Conservation (phyloP, 2,113 vertebrate genomes). For the Zapus hudsonius region DNA sequence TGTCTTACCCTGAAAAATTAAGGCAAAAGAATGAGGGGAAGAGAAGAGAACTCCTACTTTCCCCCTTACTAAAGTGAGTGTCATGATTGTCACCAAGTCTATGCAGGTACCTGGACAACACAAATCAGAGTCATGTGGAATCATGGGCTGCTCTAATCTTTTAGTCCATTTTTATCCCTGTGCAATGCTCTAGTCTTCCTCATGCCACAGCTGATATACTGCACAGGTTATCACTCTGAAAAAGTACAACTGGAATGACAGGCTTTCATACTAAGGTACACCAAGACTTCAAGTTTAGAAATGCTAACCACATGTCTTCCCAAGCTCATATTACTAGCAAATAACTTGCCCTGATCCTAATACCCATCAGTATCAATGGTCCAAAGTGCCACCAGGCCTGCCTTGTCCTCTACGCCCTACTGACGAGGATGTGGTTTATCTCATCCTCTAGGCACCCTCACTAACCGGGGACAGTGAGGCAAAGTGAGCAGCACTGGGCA, state of each 20-base stretch:
- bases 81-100: neutral
- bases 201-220: neutral
- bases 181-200: neutral
- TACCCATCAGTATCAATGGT: neutral
- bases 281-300: conserved; percentile 34
- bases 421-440: neutral
- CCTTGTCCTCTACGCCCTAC: neutral
- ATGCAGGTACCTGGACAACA: neutral
- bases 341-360: conserved; percentile 1
- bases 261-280: conserved; percentile 9
- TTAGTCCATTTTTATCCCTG: neutral
- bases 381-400: neutral
- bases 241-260: neutral
- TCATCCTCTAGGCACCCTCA: conserved; percentile 25
- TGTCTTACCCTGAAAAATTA: conserved; percentile 4
- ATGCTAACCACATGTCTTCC: conserved; percentile 23
- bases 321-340: neutral
- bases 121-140: neutral
- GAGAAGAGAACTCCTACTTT: neutral
- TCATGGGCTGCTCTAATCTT: neutral
- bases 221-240: neutral
- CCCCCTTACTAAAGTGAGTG: neutral
- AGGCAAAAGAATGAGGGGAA: conserved; percentile 9
- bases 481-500: neutral
- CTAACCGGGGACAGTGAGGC: neutral